Conservation (phyloP, 2,888 invertebrate species). For the Thelaira solivaga region DNA sequence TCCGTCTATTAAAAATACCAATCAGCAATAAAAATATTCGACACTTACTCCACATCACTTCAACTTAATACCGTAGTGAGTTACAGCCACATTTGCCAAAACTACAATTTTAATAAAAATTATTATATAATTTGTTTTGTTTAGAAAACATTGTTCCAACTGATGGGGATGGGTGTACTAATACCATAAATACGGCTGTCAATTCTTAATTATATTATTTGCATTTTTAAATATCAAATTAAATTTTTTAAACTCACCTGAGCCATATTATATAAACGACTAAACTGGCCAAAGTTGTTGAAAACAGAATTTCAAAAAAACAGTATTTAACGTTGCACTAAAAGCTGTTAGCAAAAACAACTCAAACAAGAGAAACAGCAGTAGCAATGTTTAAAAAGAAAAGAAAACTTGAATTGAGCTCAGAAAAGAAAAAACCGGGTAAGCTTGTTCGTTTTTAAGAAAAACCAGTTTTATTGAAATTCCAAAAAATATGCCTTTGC, state of each 20-base stretch:
- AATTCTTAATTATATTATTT: not conserved
- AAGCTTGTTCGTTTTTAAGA: conserved; percentile 49
- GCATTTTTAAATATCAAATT: conserved; percentile 11
- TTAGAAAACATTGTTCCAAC: no score
- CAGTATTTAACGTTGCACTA: conserved; percentile 14
- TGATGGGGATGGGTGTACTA: no score
- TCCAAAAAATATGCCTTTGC: conserved; percentile 45
- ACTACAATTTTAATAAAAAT: no score
- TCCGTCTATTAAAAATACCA: no score
- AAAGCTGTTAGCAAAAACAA: conserved; percentile 42
- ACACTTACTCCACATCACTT: no score
- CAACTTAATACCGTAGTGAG: no score
- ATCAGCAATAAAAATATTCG: no score
- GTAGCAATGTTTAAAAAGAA: not conserved
- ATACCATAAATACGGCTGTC: not conserved
- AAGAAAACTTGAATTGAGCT: conserved; percentile 25
- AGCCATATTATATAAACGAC: conserved; percentile 59
- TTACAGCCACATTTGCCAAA: no score
- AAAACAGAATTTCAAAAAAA: conserved; percentile 37
- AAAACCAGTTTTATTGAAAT: conserved; percentile 53
- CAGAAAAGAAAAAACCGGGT: conserved; percentile 58
- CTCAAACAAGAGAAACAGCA: conserved; percentile 1
- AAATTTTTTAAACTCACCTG: conserved; percentile 51
- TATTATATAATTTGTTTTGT: no score
- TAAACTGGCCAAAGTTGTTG: conserved; percentile 53